Evolutionary conservation across 2,113 vertebrate genomes (phyloP), one percentile per base, ranked within the genome.

Genomic region (Pitta sordida): DNA sequence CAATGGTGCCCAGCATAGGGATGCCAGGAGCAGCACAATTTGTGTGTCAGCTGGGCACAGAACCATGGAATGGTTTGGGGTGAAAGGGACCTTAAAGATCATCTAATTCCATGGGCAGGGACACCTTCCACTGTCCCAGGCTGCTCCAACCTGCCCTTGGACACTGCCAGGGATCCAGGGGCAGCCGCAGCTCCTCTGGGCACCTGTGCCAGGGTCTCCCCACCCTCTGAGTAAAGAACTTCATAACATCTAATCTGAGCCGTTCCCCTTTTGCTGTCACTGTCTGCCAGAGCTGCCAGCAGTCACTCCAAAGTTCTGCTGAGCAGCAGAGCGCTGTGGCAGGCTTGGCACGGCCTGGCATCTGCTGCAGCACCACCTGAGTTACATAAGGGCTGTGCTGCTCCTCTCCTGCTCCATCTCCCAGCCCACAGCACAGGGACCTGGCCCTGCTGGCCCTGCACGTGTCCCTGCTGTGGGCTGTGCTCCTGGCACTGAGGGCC

Each of bases 191-290:
- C 13, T 39, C 0, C 11, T 37, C 19, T 46, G 60, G 23, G 37
- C 68, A 65, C 36, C 44, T 67, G 60, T 52, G 44, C 60, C 69
- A 68, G 53, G 27, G 7, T 44, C 52, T 59, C 6, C 37, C 37
- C 60, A 34, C 15, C n/a, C 4, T 13, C 19, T 0, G 9, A 60
- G 46, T 26, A 24, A 7, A 9, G 24, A 5, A 18, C 34, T 82
- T 9, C 52, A 37, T 6, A 0, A 4, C 3, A 21, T 0, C 27
- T 44, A 7, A 2, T 11, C 1, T 0, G 49, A 29, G 48, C 56
- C 53, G 12, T 4, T 21, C 21, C 8, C 48, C 49, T 2, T 21
- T 69, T 3, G 2, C 60, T 75, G 68, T 46, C 19, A 10, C 36
- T 37, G 59, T 19, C 3, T 71, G 23, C 4, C 34, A 32, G 77